Evolutionary conservation across 30 jellyfish, hydroid and myxozoan genomes (phyloP).

Genomic region (Euphysa ruthae): DNA sequence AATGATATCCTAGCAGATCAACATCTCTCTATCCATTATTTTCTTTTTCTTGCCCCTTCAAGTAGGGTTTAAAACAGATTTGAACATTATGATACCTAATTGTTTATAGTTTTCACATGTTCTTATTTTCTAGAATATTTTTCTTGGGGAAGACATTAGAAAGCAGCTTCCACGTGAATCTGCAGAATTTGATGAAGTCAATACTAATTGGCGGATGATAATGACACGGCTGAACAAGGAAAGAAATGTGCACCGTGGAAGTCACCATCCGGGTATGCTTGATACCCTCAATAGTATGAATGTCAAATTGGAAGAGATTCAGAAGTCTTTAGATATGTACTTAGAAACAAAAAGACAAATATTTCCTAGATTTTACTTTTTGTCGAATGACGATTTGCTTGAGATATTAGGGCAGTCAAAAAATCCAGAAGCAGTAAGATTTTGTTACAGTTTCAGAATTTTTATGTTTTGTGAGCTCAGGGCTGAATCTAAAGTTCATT

Average conservation of each 20-base stretch:
- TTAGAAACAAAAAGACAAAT: slow-evolving; percentile 95
- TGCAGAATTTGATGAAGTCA: slow-evolving; percentile 94
- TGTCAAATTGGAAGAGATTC: slow-evolving; percentile 87
- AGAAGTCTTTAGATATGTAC: slow-evolving; percentile 94
- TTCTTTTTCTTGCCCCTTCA: too few relatives aligned
- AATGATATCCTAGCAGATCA: too few relatives aligned
- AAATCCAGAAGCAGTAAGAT: slow-evolving; percentile 93
- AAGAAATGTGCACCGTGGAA: slow-evolving; percentile 78
- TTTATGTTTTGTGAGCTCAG: too few relatives aligned
- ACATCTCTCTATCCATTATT: too few relatives aligned
- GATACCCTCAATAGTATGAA: slow-evolving; percentile 90
- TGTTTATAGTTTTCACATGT: not conserved
- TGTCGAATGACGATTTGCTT: slow-evolving; percentile 87
- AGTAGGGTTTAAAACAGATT: too few relatives aligned
- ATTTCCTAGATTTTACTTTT: slow-evolving; percentile 91
- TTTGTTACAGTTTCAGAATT: not conserved
- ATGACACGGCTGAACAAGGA: slow-evolving; percentile 91
- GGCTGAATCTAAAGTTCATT: too few relatives aligned
- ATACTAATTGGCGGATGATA: slow-evolving; percentile 80
- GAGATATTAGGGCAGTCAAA: slow-evolving; percentile 95
- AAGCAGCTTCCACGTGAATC: slow-evolving; percentile 99
- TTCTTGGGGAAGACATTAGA: slow-evolving; percentile 98
- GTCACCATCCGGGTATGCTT: slow-evolving; percentile 86
- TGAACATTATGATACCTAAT: too few relatives aligned
- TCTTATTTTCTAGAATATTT: slow-evolving; percentile 53